These are phyloP conservation scores for Acanthosepion lycidas DNA, from an alignment of 2,888 invertebrate species.

Conservation along the genomic window DNA sequence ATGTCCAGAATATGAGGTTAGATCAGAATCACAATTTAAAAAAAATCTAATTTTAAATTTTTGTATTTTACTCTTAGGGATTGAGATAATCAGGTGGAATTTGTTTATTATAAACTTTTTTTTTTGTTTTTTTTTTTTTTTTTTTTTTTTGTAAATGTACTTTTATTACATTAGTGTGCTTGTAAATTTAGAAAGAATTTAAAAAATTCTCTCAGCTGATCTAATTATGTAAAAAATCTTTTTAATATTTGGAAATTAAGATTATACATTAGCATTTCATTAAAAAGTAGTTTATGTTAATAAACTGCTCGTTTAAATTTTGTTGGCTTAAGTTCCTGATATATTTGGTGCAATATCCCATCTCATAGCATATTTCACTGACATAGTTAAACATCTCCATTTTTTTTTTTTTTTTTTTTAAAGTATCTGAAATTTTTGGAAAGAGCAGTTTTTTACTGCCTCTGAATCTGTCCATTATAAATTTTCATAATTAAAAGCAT, in stretches of 20 bases:
- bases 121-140: too few relatives aligned
- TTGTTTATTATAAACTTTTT: too few relatives aligned
- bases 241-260: background rate
- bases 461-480: background rate
- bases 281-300: background rate
- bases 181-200: too few relatives aligned
- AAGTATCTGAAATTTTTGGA: background rate
- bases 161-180: too few relatives aligned
- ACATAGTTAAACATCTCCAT: background rate
- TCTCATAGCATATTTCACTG: background rate
- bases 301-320: background rate
- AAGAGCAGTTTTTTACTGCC: background rate
- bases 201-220: too few relatives aligned
- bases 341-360: conserved; percentile 10
- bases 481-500: background rate
- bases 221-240: too few relatives aligned
- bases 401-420: background rate
- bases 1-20: too few relatives aligned
- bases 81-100: too few relatives aligned
- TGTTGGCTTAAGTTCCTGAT: background rate
- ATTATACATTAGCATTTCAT: background rate
- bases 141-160: too few relatives aligned
- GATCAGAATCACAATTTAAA: too few relatives aligned
- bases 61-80: too few relatives aligned
- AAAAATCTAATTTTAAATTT: too few relatives aligned